These are phyloP conservation scores for Pseudomugil tenellus DNA, from an alignment of 2,797 vertebrate species.

Conservation along the genomic window DNA sequence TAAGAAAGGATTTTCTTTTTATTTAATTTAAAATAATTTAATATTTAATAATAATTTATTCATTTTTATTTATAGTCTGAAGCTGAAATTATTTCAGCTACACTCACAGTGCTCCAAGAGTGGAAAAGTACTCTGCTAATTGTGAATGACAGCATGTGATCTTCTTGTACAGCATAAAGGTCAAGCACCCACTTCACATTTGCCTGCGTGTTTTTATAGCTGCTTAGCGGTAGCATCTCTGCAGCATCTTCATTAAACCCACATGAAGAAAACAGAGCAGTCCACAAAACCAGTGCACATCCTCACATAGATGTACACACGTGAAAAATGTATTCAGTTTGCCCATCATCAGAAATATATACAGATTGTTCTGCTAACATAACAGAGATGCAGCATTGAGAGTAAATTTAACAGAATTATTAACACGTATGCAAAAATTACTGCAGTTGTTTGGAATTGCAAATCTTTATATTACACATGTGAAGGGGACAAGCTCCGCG, in stretches of 20 bases:
- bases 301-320: conserved; percentile 19
- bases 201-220: conserved; percentile 21
- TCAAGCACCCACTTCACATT: conserved; percentile 52
- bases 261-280: conserved; percentile 34
- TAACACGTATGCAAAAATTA: conserved; percentile 18
- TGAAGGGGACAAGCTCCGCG: conserved; percentile 21
- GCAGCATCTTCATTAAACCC: conserved; percentile 49
- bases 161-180: conserved; percentile 49
- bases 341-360: neutral
- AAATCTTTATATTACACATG: conserved; percentile 18
- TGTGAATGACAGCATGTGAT: conserved; percentile 38
- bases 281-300: conserved; percentile 30
- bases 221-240: conserved; percentile 40
- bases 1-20: too few relatives aligned
- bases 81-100: conserved; percentile 47
- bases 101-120: conserved; percentile 33
- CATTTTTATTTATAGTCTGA: conserved; percentile 12
- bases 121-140: conserved; percentile 51
- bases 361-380: conserved; percentile 1
- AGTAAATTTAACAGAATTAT: conserved; percentile 11
- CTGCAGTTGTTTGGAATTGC: conserved; percentile 15
- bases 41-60: too few relatives aligned
- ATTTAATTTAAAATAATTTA: too few relatives aligned
- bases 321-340: conserved; percentile 9
- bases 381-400: neutral